Conservation (phyloP, 2,797 vertebrate species). For the Rhinichthys osculus region DNA sequence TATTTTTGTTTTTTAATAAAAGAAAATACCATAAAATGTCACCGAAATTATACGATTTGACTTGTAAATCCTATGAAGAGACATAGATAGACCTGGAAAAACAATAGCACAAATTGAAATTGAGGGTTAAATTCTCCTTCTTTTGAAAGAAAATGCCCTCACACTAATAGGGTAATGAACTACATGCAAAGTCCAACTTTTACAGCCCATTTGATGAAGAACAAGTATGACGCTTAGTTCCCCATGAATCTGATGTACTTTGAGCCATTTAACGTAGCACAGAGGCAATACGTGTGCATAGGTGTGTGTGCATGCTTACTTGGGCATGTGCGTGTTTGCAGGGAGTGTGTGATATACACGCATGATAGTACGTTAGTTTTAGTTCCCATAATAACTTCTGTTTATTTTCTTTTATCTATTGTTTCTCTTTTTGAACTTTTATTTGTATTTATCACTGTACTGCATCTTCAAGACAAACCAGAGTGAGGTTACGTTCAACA, state of each 20-base stretch:
- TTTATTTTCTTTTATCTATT: constrained; percentile 64
- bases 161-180: background rate
- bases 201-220: constrained; percentile 76
- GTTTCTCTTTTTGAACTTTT: constrained; percentile 85
- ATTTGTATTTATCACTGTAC: constrained; percentile 76
- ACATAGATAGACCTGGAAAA: background rate
- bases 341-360: constrained; percentile 63
- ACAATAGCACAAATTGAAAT: constrained; percentile 23
- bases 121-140: background rate
- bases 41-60: background rate
- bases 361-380: constrained; percentile 67
- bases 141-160: constrained; percentile 8
- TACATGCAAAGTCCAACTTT: constrained; percentile 26
- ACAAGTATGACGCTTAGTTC: constrained; percentile 76
- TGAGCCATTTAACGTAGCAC: constrained; percentile 85
- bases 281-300: constrained; percentile 85
- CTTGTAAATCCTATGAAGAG: background rate
- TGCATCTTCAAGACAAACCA: constrained; percentile 65
- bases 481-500: constrained; percentile 17
- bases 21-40: constrained; percentile 62
- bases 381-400: constrained; percentile 64
- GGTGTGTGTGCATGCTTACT: constrained; percentile 61
- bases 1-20: constrained; percentile 72
- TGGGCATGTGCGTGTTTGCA: constrained; percentile 58
- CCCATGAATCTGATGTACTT: constrained; percentile 82